Evolutionary conservation across 2,888 invertebrate species (phyloP).

Genomic region (Euclidia mi): DNA sequence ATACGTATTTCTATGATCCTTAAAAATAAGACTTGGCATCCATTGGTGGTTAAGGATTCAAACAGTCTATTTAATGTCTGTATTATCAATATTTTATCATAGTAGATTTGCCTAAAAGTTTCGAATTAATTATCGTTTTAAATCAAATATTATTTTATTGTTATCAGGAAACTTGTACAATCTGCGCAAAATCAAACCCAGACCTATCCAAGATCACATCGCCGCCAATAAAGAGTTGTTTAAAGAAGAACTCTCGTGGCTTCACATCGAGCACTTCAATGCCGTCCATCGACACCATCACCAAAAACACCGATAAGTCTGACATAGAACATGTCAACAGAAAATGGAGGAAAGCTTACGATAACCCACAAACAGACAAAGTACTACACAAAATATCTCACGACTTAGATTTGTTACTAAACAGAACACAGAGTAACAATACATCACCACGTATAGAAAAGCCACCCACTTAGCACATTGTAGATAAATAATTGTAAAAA

Average conservation of each 20-base stretch:
- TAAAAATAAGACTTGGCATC: no score
- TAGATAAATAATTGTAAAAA: conserved; percentile 51
- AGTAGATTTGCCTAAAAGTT: background rate
- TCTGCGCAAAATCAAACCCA: conserved; percentile 82
- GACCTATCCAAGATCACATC: conserved; percentile 78
- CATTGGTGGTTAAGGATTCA: no score
- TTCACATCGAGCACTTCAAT: conserved; percentile 75
- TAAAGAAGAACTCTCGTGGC: conserved; percentile 76
- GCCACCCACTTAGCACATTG: conserved; percentile 75
- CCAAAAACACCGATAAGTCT: conserved; percentile 70
- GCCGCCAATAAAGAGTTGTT: conserved; percentile 84
- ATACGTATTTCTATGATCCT: no score
- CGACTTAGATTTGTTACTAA: conserved; percentile 95
- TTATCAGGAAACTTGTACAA: conserved; percentile 76
- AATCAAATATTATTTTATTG: background rate
- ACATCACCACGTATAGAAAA: conserved; percentile 76
- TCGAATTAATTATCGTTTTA: background rate
- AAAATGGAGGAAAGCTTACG: conserved; percentile 79
- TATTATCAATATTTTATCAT: no score
- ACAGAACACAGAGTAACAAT: conserved; percentile 88
- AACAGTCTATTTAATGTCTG: no score
- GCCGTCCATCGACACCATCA: conserved; percentile 74
- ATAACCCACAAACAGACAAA: conserved; percentile 86
- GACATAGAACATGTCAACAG: conserved; percentile 79
- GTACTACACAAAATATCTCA: conserved; percentile 95